These are phyloP conservation scores for Mythimna vitellina DNA, from an alignment of 2,888 invertebrate genomes.

Conservation along the genomic window DNA sequence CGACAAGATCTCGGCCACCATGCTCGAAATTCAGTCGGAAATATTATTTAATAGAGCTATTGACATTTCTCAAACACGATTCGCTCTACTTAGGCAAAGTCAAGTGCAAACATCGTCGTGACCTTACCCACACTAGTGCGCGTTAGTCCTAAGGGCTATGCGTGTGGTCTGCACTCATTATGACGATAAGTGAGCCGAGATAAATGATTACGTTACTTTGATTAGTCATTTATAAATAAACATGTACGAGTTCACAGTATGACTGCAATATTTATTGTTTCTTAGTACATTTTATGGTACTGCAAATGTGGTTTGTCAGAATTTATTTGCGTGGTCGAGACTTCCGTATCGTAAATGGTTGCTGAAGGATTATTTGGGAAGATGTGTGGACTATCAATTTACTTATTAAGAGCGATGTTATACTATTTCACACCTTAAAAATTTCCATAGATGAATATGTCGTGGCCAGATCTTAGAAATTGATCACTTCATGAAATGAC, in stretches of 20 bases:
- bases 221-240: conserved; percentile 23
- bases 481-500: too few species aligned
- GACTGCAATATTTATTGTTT: not conserved
- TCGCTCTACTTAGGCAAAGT: conserved; percentile 17
- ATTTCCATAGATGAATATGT: too few species aligned
- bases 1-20: too few species aligned
- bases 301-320: not conserved
- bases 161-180: conserved; percentile 41
- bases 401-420: too few species aligned
- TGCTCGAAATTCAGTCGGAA: too few species aligned
- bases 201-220: conserved; percentile 16
- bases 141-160: conserved; percentile 29
- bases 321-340: not conserved
- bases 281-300: conserved; percentile 11
- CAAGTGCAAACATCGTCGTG: conserved; percentile 6
- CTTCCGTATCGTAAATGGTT: conserved; percentile 8
- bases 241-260: not conserved
- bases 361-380: not conserved
- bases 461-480: too few species aligned
- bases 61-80: conserved; percentile 39
- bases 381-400: not conserved
- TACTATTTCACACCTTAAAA: too few species aligned
- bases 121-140: conserved; percentile 1
- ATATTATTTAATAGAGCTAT: not conserved
- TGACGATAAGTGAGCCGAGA: conserved; percentile 15